Conservation (phyloP, 2,888 invertebrate genomes). For the Sarcophaga carnaria region DNA sequence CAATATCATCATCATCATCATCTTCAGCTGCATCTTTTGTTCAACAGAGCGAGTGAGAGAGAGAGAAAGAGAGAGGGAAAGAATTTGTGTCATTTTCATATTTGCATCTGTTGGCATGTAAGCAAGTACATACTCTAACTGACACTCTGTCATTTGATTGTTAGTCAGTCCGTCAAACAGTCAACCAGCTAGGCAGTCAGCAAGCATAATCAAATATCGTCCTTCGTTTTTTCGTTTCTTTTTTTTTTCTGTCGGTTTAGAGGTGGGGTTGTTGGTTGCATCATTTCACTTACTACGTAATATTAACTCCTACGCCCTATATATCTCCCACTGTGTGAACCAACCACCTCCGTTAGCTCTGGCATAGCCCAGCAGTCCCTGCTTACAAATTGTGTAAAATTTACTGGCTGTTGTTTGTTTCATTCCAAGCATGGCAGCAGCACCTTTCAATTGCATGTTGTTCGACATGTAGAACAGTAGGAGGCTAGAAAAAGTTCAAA, state of each 20-base stretch:
- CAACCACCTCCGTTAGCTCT: neutral
- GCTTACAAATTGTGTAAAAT: constrained; percentile 55
- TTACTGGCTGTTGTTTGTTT: constrained; percentile 37
- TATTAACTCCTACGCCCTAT: neutral
- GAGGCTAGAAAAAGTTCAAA: neutral
- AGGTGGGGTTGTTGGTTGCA: neutral
- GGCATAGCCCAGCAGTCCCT: neutral
- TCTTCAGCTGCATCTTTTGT: no score
- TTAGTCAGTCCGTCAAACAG: constrained; percentile 15
- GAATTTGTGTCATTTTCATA: constrained; percentile 55
- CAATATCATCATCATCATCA: no score
- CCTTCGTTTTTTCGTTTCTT: constrained; percentile 20
- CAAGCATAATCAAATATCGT: constrained; percentile 56
- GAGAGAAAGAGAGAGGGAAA: neutral
- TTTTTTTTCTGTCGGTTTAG: neutral
- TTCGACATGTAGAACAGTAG: constrained; percentile 3
- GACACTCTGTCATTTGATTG: neutral
- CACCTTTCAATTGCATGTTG: constrained; percentile 41
- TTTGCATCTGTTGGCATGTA: constrained; percentile 53
- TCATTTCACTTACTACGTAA: constrained; percentile 5
- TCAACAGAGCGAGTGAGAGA: no score
- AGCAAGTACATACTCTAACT: constrained; percentile 6
- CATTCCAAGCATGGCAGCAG: constrained; percentile 32
- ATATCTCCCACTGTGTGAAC: neutral
- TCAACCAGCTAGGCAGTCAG: constrained; percentile 7